Evolutionary conservation across 2,113 vertebrate genomes (phyloP).

Genomic region (Leucosticte australis): DNA sequence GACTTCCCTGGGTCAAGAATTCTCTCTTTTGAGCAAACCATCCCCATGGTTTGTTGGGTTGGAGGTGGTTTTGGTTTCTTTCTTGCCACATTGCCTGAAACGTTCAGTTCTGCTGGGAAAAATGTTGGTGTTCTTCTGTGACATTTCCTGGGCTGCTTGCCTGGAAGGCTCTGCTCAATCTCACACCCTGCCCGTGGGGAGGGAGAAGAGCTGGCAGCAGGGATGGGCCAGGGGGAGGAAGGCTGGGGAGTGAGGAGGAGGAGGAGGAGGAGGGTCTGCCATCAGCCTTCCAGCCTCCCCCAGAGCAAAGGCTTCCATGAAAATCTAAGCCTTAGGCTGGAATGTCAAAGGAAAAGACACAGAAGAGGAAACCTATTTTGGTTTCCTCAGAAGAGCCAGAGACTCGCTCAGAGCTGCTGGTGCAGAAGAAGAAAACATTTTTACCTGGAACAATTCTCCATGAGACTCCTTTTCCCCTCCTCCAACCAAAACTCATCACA

Average conservation of each 20-base stretch:
- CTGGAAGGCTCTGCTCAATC: conserved; percentile 48
- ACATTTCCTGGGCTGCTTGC: conserved; percentile 49
- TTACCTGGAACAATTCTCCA: not conserved
- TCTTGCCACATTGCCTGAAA: not conserved
- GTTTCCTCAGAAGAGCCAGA: not conserved
- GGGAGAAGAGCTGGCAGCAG: not conserved
- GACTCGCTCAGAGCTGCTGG: not conserved
- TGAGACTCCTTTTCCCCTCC: not conserved
- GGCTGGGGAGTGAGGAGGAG: not conserved
- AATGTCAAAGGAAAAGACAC: not conserved
- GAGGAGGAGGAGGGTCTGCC: not conserved
- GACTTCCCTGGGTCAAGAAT: not conserved
- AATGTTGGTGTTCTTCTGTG: not conserved
- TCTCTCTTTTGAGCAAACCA: not conserved
- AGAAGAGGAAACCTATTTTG: not conserved
- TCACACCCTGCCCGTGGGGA: not conserved
- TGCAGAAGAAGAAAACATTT: not conserved
- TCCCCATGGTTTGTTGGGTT: not conserved
- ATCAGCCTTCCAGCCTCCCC: not conserved
- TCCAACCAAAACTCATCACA: not conserved
- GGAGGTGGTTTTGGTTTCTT: not conserved
- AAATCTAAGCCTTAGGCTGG: not conserved
- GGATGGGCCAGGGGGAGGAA: not conserved
- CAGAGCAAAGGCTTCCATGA: not conserved
- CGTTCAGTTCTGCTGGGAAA: not conserved